These are phyloP conservation scores for Mellilla xanthometata DNA, from an alignment of 2,888 invertebrate species.

Conservation along the genomic window DNA sequence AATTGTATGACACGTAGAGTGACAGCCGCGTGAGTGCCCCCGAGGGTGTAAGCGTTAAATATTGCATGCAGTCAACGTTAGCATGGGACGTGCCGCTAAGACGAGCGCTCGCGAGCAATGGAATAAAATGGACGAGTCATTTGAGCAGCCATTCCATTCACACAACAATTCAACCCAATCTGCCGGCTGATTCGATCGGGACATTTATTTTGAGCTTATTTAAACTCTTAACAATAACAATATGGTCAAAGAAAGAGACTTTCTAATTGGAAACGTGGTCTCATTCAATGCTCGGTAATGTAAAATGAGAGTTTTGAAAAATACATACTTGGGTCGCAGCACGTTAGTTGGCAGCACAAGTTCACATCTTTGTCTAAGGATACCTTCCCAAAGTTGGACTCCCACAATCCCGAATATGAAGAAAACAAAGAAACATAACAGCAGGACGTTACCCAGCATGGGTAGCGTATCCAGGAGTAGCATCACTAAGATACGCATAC, in stretches of 20 bases:
- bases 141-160: constrained; percentile 55
- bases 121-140: constrained; percentile 59
- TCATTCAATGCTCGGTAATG: constrained; percentile 6
- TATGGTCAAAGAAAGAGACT: constrained; percentile 37
- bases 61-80: constrained; percentile 82
- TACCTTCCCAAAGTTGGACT: constrained; percentile 99
- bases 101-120: constrained; percentile 68
- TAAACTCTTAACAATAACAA: constrained; percentile 36
- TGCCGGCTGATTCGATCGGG: constrained; percentile 33
- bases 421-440: constrained; percentile 99
- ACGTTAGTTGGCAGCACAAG: constrained; percentile 88
- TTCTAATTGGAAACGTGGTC: constrained; percentile 8
- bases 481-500: constrained; percentile 99
- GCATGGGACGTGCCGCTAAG: constrained; percentile 76
- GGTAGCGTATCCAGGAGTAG: constrained; percentile 98
- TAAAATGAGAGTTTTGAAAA: constrained; percentile 17
- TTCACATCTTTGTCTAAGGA: constrained; percentile 96
- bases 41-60: constrained; percentile 75
- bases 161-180: constrained; percentile 42
- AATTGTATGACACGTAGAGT: constrained; percentile 57
- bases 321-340: constrained; percentile 89
- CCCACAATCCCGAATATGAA: constrained; percentile 99
- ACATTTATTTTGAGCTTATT: constrained; percentile 34
- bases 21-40: constrained; percentile 62
- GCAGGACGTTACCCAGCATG: constrained; percentile 99